Percentiles rank a stretch among this genome's conserved stretches.
phyloP scores from a whole-genome alignment of 2,797 vertebrate genomes.

The Furcifer pardalis region DNA sequence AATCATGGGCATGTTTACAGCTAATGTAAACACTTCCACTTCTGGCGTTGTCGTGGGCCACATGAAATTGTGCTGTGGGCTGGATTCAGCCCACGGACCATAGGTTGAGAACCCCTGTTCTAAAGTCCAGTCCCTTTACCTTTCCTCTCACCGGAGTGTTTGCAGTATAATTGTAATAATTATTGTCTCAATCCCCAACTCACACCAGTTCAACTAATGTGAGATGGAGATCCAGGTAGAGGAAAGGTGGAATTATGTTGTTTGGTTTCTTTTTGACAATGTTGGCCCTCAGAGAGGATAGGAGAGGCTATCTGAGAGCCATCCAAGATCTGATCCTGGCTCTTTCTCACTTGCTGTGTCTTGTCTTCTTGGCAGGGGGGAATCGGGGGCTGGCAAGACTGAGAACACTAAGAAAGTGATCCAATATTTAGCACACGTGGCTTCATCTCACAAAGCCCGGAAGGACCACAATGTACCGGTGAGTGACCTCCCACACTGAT shows the following conservation, averaged over 20 bases:
- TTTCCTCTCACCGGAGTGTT: neutral
- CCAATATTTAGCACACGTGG: slow-evolving; percentile 92
- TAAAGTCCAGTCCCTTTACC: neutral
- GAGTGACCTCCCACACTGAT: slow-evolving; percentile 34
- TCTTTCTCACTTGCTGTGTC: neutral
- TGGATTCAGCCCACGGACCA: too few relatives aligned
- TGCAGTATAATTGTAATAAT: neutral
- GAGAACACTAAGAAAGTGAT: slow-evolving; percentile 97
- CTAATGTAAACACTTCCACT: too few relatives aligned
- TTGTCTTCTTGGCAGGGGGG: slow-evolving; percentile 77
- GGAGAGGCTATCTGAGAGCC: fast-evolving
- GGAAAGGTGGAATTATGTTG: neutral
- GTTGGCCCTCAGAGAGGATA: fast-evolving
- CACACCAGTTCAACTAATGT: neutral
- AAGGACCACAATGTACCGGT: slow-evolving; percentile 74
- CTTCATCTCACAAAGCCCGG: slow-evolving; percentile 87
- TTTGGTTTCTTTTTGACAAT: neutral
- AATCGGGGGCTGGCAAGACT: slow-evolving; percentile 92
- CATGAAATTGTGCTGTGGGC: too few relatives aligned
- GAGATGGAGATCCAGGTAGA: neutral
- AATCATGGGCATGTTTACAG: too few relatives aligned
- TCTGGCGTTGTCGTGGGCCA: too few relatives aligned
- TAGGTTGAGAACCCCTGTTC: too few relatives aligned
- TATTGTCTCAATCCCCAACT: neutral
- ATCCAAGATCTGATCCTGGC: neutral